A percentile compares a stretch with the other conserved stretches of the same genome.
phyloP scores from a whole-genome alignment of 1,140 invertebrate species.

The Calycopis cecrops region DNA sequence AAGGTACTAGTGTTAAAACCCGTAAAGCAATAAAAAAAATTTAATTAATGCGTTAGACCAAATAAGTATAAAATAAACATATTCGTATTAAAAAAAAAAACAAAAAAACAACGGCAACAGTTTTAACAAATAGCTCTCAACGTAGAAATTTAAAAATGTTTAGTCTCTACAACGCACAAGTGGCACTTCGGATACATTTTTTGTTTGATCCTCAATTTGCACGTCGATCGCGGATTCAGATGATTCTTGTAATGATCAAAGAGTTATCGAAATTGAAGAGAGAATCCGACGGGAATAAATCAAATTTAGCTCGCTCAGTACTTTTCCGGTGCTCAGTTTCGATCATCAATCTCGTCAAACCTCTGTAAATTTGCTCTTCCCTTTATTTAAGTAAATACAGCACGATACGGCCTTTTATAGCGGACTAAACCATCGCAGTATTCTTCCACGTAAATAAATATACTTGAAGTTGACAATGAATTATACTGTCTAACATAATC shows the following conservation, averaged over 20 bases:
- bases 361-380: slow-evolving; percentile 9
- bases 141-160: slow-evolving; percentile 1
- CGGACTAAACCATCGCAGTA: neutral
- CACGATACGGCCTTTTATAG: neutral
- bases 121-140: neutral
- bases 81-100: no score
- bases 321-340: slow-evolving; percentile 3
- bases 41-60: no score
- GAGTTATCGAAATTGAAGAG: slow-evolving; percentile 9
- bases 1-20: no score
- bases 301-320: slow-evolving; percentile 3
- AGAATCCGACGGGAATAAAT: neutral
- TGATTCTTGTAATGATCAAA: neutral
- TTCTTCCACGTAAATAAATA: neutral
- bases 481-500: no score
- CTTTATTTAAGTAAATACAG: slow-evolving; percentile 4
- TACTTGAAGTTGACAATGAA: slow-evolving; percentile 1
- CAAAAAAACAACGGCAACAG: no score
- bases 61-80: no score
- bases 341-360: neutral
- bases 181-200: neutral
- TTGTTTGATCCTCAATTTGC: neutral
- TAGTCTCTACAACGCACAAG: neutral
- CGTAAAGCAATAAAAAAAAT: no score
- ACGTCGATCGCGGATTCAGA: neutral